Evolutionary conservation across 2,113 vertebrate genomes (phyloP).

Genomic region (Larimichthys crocea): DNA sequence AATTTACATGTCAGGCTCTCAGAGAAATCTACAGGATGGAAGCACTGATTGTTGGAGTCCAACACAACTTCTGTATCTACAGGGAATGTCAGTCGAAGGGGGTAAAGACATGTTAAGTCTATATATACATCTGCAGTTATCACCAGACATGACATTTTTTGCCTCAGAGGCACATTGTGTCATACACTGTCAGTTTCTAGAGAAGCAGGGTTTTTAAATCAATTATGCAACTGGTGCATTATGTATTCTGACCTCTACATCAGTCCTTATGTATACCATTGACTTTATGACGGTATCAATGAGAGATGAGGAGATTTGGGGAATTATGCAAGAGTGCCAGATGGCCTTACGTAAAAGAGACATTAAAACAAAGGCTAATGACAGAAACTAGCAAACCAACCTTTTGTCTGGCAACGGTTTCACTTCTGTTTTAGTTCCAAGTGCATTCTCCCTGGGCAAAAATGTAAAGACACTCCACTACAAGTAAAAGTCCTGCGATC

Average conservation of each 20-base stretch:
- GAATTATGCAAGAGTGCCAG: not conserved
- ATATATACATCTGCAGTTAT: slow-evolving; percentile 37
- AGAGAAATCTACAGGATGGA: slow-evolving; percentile 8
- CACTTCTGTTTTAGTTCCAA: not conserved
- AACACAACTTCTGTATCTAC: slow-evolving; percentile 23
- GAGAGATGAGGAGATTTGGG: not conserved
- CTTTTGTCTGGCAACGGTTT: not conserved
- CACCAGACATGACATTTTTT: slow-evolving; percentile 39
- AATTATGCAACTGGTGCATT: slow-evolving; percentile 20
- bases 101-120: slow-evolving; percentile 26
- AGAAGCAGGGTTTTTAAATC: slow-evolving; percentile 12
- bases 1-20: slow-evolving; percentile 28
- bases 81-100: slow-evolving; percentile 58
- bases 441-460: not conserved
- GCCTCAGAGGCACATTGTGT: slow-evolving; percentile 36
- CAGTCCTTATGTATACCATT: not conserved
- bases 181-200: slow-evolving; percentile 35
- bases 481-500: too few species aligned
- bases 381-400: not conserved
- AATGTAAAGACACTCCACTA: not conserved
- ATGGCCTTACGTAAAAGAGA: not conserved
- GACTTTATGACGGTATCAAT: not conserved
- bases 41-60: slow-evolving; percentile 21
- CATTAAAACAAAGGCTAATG: not conserved
- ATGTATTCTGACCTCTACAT: slow-evolving; percentile 26